Conservation (phyloP, 2,888 invertebrate genomes). For the Chrysolina oricalcia region DNA sequence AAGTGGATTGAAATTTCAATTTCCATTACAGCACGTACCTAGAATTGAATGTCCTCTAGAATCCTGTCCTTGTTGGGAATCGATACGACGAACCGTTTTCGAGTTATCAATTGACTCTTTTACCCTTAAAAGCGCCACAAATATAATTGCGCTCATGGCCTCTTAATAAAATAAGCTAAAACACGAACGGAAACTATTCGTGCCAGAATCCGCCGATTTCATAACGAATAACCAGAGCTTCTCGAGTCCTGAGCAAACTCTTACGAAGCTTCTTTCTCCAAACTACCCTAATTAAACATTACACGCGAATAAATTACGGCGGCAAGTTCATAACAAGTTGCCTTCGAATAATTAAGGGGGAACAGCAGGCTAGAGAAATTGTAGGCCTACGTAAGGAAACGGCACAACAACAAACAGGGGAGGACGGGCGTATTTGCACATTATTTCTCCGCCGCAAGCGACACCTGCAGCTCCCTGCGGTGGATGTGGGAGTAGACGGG, state of each 20-base stretch:
- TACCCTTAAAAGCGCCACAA: too few species aligned
- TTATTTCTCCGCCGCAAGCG: conserved; percentile 61
- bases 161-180: too few species aligned
- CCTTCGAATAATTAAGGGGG: conserved; percentile 9
- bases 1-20: too few species aligned
- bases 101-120: too few species aligned
- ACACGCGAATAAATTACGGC: background rate
- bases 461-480: conserved; percentile 59
- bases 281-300: conserved; percentile 15
- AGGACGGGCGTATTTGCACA: conserved; percentile 59
- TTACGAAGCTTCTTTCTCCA: background rate
- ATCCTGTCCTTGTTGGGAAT: too few species aligned
- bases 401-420: conserved; percentile 29
- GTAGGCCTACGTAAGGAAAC: conserved; percentile 36
- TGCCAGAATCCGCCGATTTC: background rate
- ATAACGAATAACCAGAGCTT: background rate
- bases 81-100: too few species aligned
- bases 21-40: too few species aligned
- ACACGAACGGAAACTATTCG: background rate
- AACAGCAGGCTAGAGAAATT: conserved; percentile 22
- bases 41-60: too few species aligned
- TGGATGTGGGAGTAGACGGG: background rate
- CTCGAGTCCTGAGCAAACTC: background rate
- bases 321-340: conserved; percentile 9
- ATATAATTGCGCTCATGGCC: too few species aligned